A percentile compares a stretch with the other conserved stretches of the same genome.
Conservation (phyloP, 2,113 vertebrate species). For the Illadopsis cleaveri region DNA sequence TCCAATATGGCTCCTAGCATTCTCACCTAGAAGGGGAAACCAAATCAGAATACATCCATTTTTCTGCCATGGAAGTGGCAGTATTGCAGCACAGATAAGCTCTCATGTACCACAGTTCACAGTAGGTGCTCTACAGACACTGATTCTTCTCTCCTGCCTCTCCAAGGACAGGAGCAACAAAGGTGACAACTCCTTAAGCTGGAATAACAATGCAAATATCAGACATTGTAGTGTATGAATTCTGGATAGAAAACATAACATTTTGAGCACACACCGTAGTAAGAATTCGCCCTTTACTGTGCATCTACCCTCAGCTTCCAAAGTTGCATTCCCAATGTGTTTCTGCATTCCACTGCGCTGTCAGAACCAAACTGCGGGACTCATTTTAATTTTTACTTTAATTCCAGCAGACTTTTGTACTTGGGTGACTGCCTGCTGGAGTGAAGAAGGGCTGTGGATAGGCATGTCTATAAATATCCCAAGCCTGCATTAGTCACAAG, state of each 20-base stretch:
- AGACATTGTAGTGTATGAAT: not conserved
- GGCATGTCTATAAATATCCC: conserved; percentile 50
- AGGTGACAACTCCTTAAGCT: not conserved
- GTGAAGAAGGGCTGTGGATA: conserved; percentile 55
- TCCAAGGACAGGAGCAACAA: not conserved
- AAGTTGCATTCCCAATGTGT: not conserved
- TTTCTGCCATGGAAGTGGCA: not conserved
- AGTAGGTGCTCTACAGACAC: fast-evolving
- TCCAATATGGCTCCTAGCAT: not conserved
- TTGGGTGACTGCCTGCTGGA: conserved; percentile 65
- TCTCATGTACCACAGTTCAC: not conserved
- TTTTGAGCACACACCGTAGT: not conserved
- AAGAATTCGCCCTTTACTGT: not conserved
- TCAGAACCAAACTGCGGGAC: conserved; percentile 39
- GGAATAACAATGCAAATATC: not conserved
- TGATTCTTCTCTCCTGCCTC: not conserved
- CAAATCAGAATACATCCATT: not conserved
- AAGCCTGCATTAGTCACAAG: conserved; percentile 62
- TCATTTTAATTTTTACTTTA: conserved; percentile 42
- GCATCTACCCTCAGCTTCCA: not conserved
- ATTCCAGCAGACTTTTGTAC: conserved; percentile 48
- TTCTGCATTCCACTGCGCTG: not conserved
- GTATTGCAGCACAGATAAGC: not conserved
- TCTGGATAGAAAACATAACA: not conserved
- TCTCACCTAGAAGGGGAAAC: not conserved